Conservation (phyloP, 2,888 invertebrate species). For the Emesis russula region DNA sequence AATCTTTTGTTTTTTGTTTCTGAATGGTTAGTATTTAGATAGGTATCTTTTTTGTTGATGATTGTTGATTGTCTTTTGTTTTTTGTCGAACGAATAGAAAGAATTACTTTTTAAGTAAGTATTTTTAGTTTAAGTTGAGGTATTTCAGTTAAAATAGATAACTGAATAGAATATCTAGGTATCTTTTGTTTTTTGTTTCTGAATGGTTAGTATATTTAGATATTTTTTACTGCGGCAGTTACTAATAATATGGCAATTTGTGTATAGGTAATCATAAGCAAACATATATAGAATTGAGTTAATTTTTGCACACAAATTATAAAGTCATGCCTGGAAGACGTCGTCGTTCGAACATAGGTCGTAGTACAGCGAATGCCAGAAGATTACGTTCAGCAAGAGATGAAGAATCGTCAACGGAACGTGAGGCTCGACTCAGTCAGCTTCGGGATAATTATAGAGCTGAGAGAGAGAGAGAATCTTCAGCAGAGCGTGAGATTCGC, state of each 20-base stretch:
- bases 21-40: too few species aligned
- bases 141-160: background rate
- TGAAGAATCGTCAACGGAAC: slow-evolving; percentile 52
- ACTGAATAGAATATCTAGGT: slow-evolving; percentile 10
- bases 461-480: slow-evolving; percentile 57
- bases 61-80: background rate
- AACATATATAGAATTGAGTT: slow-evolving; percentile 29
- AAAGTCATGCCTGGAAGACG: slow-evolving; percentile 38
- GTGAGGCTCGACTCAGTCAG: slow-evolving; percentile 72
- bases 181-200: slow-evolving; percentile 15
- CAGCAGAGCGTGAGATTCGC: slow-evolving; percentile 64
- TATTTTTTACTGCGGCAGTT: slow-evolving; percentile 8
- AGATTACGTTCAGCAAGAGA: slow-evolving; percentile 75
- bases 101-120: too few species aligned
- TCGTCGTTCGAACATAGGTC: slow-evolving; percentile 37
- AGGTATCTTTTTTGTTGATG: background rate
- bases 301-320: slow-evolving; percentile 35
- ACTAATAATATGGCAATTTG: slow-evolving; percentile 8
- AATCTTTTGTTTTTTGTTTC: too few species aligned
- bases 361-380: slow-evolving; percentile 69
- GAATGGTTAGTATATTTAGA: background rate
- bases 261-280: background rate
- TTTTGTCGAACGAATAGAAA: slow-evolving; percentile 6
- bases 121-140: background rate
- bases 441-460: slow-evolving; percentile 18